A percentile compares a stretch with the other conserved stretches of the same genome.
These are phyloP conservation scores for Lytechinus variegatus DNA, from an alignment of 35 echinoderm and acorn worm species.

Conservation along the genomic window DNA sequence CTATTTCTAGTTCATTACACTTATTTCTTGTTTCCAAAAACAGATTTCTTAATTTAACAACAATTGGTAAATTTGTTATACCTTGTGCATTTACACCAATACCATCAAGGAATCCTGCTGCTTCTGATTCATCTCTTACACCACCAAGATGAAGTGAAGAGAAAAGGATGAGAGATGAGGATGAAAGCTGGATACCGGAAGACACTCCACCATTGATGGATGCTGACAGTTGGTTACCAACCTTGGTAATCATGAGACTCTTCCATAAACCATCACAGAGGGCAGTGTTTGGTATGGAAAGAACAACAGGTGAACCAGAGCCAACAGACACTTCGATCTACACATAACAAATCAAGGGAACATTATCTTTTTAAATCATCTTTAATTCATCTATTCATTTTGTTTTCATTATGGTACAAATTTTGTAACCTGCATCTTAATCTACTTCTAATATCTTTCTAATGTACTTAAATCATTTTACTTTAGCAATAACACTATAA, in stretches of 20 bases:
- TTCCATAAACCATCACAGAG: conserved; percentile 90
- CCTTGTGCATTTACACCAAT: background rate
- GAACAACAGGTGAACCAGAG: background rate
- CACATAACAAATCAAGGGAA: background rate
- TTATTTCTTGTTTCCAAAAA: too few relatives aligned
- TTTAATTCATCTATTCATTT: too few relatives aligned
- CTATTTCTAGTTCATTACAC: too few relatives aligned
- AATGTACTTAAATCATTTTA: too few relatives aligned
- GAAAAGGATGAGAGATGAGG: conserved; percentile 50
- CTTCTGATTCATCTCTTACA: conserved; percentile 62
- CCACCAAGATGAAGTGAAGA: conserved; percentile 80
- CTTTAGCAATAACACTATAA: too few relatives aligned
- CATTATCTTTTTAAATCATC: too few relatives aligned
- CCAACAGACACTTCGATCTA: conserved; percentile 61
- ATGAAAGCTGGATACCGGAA: background rate
- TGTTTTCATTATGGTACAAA: too few relatives aligned
- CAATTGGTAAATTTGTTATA: background rate
- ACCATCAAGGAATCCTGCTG: conserved; percentile 13
- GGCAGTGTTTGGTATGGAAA: conserved; percentile 17
- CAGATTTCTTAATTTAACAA: too few relatives aligned
- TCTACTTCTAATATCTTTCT: too few relatives aligned
- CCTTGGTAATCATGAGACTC: conserved; percentile 57
- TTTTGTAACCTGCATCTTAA: too few relatives aligned
- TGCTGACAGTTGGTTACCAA: conserved; percentile 50
- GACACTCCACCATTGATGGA: conserved; percentile 50